A percentile compares a stretch with the other conserved stretches of the same genome.
phyloP scores from a whole-genome alignment of 2,113 vertebrate genomes.

The Lophotis ruficrista region DNA sequence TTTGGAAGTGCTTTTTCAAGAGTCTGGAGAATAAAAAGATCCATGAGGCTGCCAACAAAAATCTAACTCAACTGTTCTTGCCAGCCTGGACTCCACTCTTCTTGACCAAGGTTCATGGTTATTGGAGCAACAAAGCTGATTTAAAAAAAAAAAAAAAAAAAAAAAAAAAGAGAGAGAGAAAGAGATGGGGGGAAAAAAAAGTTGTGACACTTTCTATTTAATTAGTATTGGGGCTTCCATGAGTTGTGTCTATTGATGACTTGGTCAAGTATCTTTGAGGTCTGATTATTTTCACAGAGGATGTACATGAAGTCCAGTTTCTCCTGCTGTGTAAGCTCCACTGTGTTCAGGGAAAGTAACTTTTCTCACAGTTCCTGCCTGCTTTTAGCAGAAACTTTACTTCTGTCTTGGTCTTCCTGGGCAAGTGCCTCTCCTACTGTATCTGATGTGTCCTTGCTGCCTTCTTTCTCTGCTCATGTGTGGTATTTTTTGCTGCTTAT shows the following conservation, averaged over 20 bases:
- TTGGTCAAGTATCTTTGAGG: neutral
- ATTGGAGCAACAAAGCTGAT: neutral
- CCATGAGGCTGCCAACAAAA: neutral
- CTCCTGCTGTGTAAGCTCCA: neutral
- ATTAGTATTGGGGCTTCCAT: neutral
- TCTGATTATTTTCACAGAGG: neutral
- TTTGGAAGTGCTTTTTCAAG: neutral
- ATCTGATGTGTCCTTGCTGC: neutral
- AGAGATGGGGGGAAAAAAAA: too few relatives aligned
- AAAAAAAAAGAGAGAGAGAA: too few relatives aligned
- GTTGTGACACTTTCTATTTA: neutral
- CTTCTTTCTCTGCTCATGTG: neutral
- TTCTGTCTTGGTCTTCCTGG: neutral
- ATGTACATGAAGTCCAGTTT: neutral
- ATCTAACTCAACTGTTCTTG: neutral
- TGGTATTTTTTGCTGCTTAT: conserved; percentile 1
- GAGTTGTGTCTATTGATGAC: neutral
- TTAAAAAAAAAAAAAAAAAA: neutral
- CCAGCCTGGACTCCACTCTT: neutral
- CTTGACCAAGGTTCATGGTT: neutral
- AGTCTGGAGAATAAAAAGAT: neutral
- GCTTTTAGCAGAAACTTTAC: neutral
- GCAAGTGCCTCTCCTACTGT: neutral
- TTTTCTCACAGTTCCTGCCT: neutral
- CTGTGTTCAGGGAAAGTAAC: neutral